Evolutionary conservation across 2,888 invertebrate species (phyloP).

Genomic region (Sipha maydis): DNA sequence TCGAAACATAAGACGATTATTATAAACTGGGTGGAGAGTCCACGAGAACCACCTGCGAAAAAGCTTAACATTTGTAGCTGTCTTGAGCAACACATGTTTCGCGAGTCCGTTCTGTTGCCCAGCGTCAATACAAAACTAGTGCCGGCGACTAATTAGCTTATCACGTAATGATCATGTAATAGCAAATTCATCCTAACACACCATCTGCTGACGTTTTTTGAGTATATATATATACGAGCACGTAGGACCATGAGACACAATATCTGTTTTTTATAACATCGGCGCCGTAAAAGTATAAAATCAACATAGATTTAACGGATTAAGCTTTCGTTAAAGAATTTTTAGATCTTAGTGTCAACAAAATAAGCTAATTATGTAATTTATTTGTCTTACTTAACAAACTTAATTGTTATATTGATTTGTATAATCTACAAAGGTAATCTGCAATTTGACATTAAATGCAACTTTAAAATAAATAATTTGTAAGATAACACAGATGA

Average conservation of each 20-base stretch:
- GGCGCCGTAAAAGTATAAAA: too few species aligned
- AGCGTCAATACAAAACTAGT: background rate
- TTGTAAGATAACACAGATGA: too few species aligned
- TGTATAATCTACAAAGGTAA: too few species aligned
- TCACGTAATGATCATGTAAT: background rate
- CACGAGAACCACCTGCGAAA: constrained; percentile 14
- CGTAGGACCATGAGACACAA: background rate
- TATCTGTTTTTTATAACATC: background rate
- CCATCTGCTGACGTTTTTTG: background rate
- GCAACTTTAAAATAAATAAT: too few species aligned
- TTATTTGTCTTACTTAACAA: too few species aligned
- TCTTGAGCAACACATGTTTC: background rate
- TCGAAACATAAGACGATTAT: constrained; percentile 17
- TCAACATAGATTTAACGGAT: too few species aligned
- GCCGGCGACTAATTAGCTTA: background rate
- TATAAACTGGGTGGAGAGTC: background rate
- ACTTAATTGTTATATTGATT: too few species aligned
- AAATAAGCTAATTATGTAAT: too few species aligned
- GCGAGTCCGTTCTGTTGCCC: background rate
- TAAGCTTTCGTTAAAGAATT: too few species aligned
- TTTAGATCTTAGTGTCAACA: too few species aligned
- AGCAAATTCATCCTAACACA: background rate
- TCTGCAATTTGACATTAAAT: too few species aligned
- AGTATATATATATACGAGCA: background rate
- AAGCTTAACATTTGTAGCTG: background rate